phyloP scores from a whole-genome alignment of 2,113 vertebrate species.

The Ptilorrhoa leucosticta region DNA sequence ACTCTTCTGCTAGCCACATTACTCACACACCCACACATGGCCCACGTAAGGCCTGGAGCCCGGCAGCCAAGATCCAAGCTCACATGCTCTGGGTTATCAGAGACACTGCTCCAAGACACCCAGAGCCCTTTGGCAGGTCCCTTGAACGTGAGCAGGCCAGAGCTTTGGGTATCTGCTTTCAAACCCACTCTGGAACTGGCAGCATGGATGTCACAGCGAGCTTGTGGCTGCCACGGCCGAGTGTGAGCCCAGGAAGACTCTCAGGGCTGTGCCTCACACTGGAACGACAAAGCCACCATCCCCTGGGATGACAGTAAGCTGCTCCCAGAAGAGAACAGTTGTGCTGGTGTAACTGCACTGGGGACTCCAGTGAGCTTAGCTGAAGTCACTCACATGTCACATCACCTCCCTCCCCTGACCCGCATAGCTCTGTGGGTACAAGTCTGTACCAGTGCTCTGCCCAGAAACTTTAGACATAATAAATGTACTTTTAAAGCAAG shows the following conservation, averaged over 20 bases:
- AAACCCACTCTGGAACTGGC: not conserved
- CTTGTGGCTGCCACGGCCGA: not conserved
- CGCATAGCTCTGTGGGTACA: not conserved
- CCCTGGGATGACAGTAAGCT: not conserved
- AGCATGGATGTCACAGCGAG: not conserved
- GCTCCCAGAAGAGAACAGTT: not conserved
- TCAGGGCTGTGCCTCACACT: not conserved
- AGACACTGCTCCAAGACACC: not conserved
- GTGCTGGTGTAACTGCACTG: not conserved
- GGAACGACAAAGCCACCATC: not conserved
- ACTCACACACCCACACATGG: not conserved
- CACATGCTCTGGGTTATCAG: not conserved
- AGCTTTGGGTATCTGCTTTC: not conserved
- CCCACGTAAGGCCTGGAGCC: not conserved
- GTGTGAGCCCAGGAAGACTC: not conserved
- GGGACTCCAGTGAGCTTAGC: not conserved
- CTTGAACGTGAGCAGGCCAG: not conserved
- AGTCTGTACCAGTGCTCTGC: not conserved
- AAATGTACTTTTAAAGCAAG: constrained; percentile 51
- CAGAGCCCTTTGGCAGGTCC: not conserved
- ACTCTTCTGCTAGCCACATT: not conserved
- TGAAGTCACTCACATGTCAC: not conserved
- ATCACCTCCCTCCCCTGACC: constrained; percentile 21
- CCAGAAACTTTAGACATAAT: constrained; percentile 50
- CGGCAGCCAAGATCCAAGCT: not conserved